Evolutionary conservation across 2,797 vertebrate genomes (phyloP).

Genomic region (Sebastes taczanowskii): DNA sequence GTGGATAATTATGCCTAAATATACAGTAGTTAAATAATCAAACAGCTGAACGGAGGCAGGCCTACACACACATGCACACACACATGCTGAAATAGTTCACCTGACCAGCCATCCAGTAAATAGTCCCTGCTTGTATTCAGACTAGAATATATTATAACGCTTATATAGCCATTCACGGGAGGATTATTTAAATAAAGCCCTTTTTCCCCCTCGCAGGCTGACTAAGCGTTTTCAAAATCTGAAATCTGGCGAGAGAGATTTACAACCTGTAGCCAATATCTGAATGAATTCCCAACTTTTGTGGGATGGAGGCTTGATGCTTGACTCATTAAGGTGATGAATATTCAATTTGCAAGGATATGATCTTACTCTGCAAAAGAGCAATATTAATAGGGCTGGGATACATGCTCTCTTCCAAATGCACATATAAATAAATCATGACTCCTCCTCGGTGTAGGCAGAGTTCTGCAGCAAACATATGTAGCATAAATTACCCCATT

Average conservation of each 20-base stretch:
- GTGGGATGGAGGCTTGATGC: slow-evolving; percentile 37
- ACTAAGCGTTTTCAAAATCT: slow-evolving; percentile 57
- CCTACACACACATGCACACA: background rate
- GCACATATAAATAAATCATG: slow-evolving; percentile 77
- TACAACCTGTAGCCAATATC: slow-evolving; percentile 66
- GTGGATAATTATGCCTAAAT: slow-evolving; percentile 55
- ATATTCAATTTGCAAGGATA: slow-evolving; percentile 74
- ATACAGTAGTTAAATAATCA: slow-evolving; percentile 49
- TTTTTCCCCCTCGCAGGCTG: slow-evolving; percentile 42
- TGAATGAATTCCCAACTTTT: slow-evolving; percentile 62
- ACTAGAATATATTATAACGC: slow-evolving; percentile 45
- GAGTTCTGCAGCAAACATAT: slow-evolving; percentile 72
- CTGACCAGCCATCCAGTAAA: slow-evolving; percentile 55
- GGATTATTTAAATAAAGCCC: slow-evolving; percentile 62
- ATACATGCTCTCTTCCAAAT: slow-evolving; percentile 75
- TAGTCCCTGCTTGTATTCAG: slow-evolving; percentile 31
- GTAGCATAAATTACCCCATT: slow-evolving; percentile 70
- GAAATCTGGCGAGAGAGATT: slow-evolving; percentile 43
- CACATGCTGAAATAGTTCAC: slow-evolving; percentile 11
- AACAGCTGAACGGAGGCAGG: slow-evolving; percentile 19
- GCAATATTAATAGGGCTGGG: slow-evolving; percentile 75
- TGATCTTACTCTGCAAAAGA: slow-evolving; percentile 74
- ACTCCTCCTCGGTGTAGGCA: slow-evolving; percentile 55
- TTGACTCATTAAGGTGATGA: slow-evolving; percentile 70
- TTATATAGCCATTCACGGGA: slow-evolving; percentile 41